Percentiles rank a stretch among this genome's conserved stretches.
Evolutionary conservation across 2,113 vertebrate genomes (phyloP).

Genomic region (Falcunculus frontatus): DNA sequence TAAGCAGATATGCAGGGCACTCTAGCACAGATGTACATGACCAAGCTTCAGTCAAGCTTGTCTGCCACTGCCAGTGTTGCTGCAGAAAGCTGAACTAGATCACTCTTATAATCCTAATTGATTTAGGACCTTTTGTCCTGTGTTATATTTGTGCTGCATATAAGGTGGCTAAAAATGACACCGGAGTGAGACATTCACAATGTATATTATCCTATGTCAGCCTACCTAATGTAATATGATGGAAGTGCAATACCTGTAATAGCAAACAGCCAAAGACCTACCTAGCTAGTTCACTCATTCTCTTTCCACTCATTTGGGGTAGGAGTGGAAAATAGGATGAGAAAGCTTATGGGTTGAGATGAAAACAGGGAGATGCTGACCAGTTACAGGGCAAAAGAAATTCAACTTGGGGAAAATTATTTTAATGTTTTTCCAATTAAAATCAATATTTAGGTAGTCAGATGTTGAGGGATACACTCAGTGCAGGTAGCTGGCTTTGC

Average conservation of each 20-base stretch:
- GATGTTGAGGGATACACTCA: neutral
- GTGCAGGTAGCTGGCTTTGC: neutral
- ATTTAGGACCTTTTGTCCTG: neutral
- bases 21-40: neutral
- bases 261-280: neutral
- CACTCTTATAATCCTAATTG: neutral
- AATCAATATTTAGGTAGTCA: neutral
- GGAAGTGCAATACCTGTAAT: neutral
- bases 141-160: neutral
- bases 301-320: neutral
- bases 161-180: neutral
- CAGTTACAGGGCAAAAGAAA: neutral
- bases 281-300: neutral
- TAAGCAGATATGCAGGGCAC: neutral
- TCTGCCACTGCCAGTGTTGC: accelerated
- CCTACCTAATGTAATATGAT: neutral
- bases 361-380: neutral
- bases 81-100: neutral
- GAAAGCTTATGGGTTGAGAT: neutral
- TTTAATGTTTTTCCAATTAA: neutral
- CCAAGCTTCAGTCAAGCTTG: neutral
- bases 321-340: neutral
- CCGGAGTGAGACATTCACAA: neutral
- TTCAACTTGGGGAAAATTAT: neutral
- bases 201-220: neutral